Evolutionary conservation across 2,888 invertebrate genomes (phyloP).

Genomic region (Eristalis tenax): DNA sequence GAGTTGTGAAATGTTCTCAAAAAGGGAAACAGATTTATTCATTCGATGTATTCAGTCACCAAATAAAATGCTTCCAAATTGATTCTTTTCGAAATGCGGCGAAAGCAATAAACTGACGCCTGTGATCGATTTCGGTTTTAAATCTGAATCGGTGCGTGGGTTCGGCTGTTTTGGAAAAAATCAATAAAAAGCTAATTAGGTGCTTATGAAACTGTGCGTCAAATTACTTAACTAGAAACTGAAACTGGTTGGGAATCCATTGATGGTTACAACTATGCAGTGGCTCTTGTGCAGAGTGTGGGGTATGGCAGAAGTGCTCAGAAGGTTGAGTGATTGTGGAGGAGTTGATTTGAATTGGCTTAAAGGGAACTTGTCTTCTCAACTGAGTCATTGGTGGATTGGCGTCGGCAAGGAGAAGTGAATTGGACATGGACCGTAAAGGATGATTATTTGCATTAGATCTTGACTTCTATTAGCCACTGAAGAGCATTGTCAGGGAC

Average conservation of each 20-base stretch:
- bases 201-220: neutral
- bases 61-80: neutral
- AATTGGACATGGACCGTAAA: too few relatives aligned
- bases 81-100: neutral
- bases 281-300: too few relatives aligned
- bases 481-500: too few relatives aligned
- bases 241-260: neutral
- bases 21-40: neutral
- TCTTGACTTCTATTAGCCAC: too few relatives aligned
- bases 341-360: too few relatives aligned
- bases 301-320: too few relatives aligned
- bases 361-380: too few relatives aligned
- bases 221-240: neutral
- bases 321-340: too few relatives aligned
- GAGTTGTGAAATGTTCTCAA: neutral
- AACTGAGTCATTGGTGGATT: too few relatives aligned
- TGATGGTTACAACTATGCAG: neutral
- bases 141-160: neutral
- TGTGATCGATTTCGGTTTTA: neutral
- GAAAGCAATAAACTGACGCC: neutral
- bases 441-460: too few relatives aligned
- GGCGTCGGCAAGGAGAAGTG: too few relatives aligned
- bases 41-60: neutral
- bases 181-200: neutral
- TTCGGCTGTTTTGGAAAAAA: neutral